Evolutionary conservation across 1,140 invertebrate species (phyloP), one percentile per base, ranked within the genome.

Genomic region (Drosophila kepulauana): DNA sequence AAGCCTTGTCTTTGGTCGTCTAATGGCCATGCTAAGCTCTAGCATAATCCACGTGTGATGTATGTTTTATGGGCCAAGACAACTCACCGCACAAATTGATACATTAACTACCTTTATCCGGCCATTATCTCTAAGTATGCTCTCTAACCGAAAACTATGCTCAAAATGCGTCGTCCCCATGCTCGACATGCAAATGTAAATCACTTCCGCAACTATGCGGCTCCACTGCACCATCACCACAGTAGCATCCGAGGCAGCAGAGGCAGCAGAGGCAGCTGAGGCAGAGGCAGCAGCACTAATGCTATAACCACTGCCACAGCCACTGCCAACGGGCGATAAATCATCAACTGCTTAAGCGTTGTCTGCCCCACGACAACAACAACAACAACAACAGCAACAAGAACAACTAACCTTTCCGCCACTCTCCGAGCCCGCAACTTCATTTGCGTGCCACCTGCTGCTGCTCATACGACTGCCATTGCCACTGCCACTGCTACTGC

Each of bases 31-130:
- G 61, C n/a, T 64, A 65, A 65, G 49, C 62, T 10, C 10, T 28
- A 38, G 30, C 5, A 8, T 65, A 65, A 65, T 33, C 49, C 51
- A 13, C 62, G 38, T 41, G 52, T 66, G 52, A 66, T 66, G 35
- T 56, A 66, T 66, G 48, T 56, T 54, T 38, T 38, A 54, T 16
- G 33, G 48, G 38, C 10, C 56, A 43, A 48, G 68, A 48, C 49
- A 64, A 48, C 43, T 45, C 38, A 48, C 41, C 41, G 51, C 33
- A 52, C 72, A 66, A 88, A 86, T 86, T 86, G 82, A 86, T 86
- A 86, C 82, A 86, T 86, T 88, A 88, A 86, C 82, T 86, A 86
- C 84, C 82, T 82, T 82, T 85, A 86, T 88, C 84, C 82, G 82
- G 81, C 84, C 78, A 88, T 86, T 86, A 86, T 88, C 79, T 67